Conservation (phyloP, 1,140 invertebrate species). For the Apis laboriosa region DNA sequence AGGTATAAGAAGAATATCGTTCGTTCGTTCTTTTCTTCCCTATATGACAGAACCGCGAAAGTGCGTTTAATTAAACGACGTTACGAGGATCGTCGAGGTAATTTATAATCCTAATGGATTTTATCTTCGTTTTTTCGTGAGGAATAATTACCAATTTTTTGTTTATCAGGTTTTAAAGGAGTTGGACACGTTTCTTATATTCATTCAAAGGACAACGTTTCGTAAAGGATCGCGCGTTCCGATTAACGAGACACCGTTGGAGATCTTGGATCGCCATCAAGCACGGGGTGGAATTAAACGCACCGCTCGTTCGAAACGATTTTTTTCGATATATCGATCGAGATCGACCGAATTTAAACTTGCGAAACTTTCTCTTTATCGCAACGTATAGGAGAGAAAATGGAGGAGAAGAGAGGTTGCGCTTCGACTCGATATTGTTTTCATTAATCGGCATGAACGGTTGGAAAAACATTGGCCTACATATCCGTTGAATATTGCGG, state of each 20-base stretch:
- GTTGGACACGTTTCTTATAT: conserved; percentile 9
- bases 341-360: too few species aligned
- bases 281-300: too few species aligned
- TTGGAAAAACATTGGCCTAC: conserved; percentile 36
- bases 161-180: conserved; percentile 14
- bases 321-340: too few species aligned
- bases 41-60: too few species aligned
- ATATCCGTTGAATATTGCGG: not conserved
- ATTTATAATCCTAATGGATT: conserved; percentile 26
- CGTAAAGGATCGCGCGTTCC: not conserved
- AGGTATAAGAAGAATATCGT: too few species aligned
- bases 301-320: too few species aligned
- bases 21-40: too few species aligned
- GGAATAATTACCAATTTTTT: conserved; percentile 22
- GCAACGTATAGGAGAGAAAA: too few species aligned
- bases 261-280: too few species aligned
- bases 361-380: too few species aligned
- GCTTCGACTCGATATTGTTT: not conserved
- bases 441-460: not conserved
- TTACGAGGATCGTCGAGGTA: conserved; percentile 18
- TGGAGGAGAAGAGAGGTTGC: not conserved
- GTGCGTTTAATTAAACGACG: conserved; percentile 23
- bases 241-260: too few species aligned
- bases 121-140: not conserved
- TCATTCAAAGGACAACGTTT: conserved; percentile 16